Base-by-base conservation (phyloP, 2,888 invertebrate species). In the Drosophila tripunctata region DNA sequence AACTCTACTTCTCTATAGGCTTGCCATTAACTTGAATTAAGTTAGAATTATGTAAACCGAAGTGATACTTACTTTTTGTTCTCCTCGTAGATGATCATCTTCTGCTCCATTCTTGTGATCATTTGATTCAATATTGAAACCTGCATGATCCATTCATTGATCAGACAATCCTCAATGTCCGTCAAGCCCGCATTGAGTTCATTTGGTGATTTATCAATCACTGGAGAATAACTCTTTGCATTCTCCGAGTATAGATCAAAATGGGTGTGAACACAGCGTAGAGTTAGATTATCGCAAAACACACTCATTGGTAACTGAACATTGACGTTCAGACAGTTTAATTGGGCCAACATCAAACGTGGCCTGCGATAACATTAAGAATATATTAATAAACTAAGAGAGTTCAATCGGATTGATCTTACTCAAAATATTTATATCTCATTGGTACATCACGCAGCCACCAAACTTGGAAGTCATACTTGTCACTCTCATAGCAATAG, bases 391-490 rank as follows among this genome's bases (percentile, higher is more conserved):
- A 35, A 22, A 27, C 10, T 15, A 1, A 5, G 22, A 31, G 4
- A 17, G 3, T 3, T 7, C 10, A n/a, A n/a, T 7, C 12, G 7
- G 15, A 41, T 45, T 0, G 2, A 10, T 50, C 75, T 73, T 73
- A 90, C 90, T 82, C 78, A 21, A 79, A 17, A 3, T 73, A 75
- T 7, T 77, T 22, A 12, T 89, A 80, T 2, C 81, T 61, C 24
- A 89, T 71, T 0, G 90, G 88, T 0, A 88, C 84, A 75, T 90
- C 82, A 24, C 75, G 74, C 0, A 90, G 52, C 22, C 87, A 75
- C 90, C 91, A 90, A 5, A 91, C 48, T 41, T 90, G 87, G 4
- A 88, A 69, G 19, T 76, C 48, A 22, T 77, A 90, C 21, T 87
- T 58, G 0, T 60, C n/a, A 3, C 64, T 68, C 10, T 63, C 33